Evolutionary conservation across 2,797 vertebrate species (phyloP), one percentile per base, ranked within the genome.

Genomic region (Centroberyx gerrardi): DNA sequence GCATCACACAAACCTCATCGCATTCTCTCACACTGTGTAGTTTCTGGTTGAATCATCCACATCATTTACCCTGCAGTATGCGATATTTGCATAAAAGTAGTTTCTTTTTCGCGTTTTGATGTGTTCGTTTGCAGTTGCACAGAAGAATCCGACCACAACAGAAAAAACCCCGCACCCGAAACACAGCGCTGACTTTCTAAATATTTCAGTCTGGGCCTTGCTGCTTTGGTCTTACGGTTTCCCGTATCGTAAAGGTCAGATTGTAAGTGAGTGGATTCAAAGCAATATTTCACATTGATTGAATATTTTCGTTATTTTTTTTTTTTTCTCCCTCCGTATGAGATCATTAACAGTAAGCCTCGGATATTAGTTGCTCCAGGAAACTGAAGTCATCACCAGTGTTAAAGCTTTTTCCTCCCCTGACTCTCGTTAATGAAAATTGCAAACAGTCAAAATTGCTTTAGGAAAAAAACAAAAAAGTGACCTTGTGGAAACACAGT

Each of bases 41-140:
- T 52, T 62, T 71, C 62, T 49, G 72, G 76, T 88, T 88, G 87
- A 87, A 92, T 88, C 89, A 86, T 84, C 76, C 71, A 28, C 86
- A 82, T 87, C 79, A 87, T 92, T 90, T 81, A 84, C 82, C 86
- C 85, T 29, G 61, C 82, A 80, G 82, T 78, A 36, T 40, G 18
- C 68, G 18, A 13, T 10, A 86, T 91, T 92, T 90, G 80, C 92
- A 92, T 88, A 87, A 88, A 90, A 82, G 80, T 72, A 79, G n/a
- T 88, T 88, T 76, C 54, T 10, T 86, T 90, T 59, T 85, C 87
- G 72, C 88, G 83, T 89, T 87, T 85, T 76, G 76, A 80, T 75
- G 73, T 54, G 60, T 75, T 62, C 48, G 64, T 80, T 82, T 56
- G 56, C 81, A 70, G 59, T 82, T 82, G 83, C 65, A 28, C 65